Base-by-base conservation (phyloP, 2,797 vertebrate species). In the Falco cherrug region DNA sequence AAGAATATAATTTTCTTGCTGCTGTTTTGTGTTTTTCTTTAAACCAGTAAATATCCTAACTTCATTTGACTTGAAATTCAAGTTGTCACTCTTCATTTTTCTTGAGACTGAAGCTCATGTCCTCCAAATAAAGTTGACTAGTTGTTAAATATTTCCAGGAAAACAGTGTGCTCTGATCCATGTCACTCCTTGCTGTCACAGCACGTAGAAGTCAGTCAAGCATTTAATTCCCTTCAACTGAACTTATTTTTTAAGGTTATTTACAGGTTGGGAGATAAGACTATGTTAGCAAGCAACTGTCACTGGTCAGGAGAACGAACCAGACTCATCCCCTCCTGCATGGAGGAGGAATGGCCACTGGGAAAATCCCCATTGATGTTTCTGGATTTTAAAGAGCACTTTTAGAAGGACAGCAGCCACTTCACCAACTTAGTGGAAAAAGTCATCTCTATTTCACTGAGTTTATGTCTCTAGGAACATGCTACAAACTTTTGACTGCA, bases 31-130 rank as follows among this genome's bases (percentile, higher is more conserved):
- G 41, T 41, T 95, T 94, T 91, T 56, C 60, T 80, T 67, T 79
- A 83, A 92, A 74, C 26, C 18, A 35, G 35, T 60, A 75, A 86
- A 64, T 94, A 76, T 57, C 39, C 54, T 93, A 65, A 73, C 71
- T 83, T 85, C 16, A 57, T 91, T 87, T 84, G 50, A 48, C 87
- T 94, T 82, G 76, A 54, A 96, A 61, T 84, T 85, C 61, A 51
- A 67, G 57, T 78, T 85, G 81, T 60, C 79, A 43, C 41, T 91
- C 73, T 87, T 89, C 9, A 35, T 96, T 92, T 90, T 88, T 68
- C 50, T 78, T 50, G 26, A n/a, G 69, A 48, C 16, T 76, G 87
- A 87, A 71, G 31, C n/a, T 80, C 31, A 48, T 17, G 67, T 87
- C 10, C 28, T 67, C 59, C n/a, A 68, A 79, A 71, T 60, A 18